Conservation (phyloP, 2,888 invertebrate genomes). For the Cephalotes varians region DNA sequence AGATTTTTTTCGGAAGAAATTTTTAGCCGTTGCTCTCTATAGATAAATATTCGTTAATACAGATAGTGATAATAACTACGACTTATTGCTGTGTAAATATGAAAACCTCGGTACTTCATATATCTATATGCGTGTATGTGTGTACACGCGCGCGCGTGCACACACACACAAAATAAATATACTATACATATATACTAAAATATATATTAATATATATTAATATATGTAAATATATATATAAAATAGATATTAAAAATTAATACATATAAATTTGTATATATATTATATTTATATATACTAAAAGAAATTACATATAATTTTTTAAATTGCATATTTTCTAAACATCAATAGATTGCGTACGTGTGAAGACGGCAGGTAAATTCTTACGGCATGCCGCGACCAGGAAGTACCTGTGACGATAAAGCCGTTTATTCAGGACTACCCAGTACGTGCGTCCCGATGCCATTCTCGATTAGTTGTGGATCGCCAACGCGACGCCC, state of each 20-base stretch:
- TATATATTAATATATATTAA: too few relatives aligned
- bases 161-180: too few relatives aligned
- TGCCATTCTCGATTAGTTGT: slow-evolving; percentile 54
- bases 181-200: too few relatives aligned
- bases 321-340: neutral
- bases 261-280: too few relatives aligned
- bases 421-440: slow-evolving; percentile 51
- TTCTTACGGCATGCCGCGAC: slow-evolving; percentile 37
- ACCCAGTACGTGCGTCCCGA: slow-evolving; percentile 41
- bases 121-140: too few relatives aligned
- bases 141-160: too few relatives aligned
- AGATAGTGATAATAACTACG: neutral
- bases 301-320: too few relatives aligned
- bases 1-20: neutral
- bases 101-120: too few relatives aligned
- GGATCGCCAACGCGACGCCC: slow-evolving; percentile 51
- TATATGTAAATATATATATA: too few relatives aligned
- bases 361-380: neutral
- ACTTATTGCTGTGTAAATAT: too few relatives aligned
- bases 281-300: neutral
- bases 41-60: neutral
- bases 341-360: too few relatives aligned
- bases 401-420: slow-evolving; percentile 57
- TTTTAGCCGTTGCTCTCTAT: neutral
- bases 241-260: too few relatives aligned